Percentiles rank a stretch among this genome's conserved stretches.
phyloP scores from a whole-genome alignment of 1,140 invertebrate species.

The Acyrthosiphon pisum region DNA sequence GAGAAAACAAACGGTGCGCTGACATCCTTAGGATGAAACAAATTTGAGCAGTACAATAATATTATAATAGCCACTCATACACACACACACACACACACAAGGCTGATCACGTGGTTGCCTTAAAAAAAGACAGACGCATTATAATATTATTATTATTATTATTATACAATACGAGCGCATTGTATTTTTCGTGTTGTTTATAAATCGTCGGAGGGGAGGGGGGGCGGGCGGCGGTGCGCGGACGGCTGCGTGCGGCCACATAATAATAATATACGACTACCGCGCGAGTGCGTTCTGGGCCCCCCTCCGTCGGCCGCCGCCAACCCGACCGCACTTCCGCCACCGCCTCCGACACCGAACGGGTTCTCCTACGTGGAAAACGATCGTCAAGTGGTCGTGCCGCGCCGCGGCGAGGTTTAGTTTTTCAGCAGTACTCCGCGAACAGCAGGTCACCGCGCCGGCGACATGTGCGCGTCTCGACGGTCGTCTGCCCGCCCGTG shows the following conservation, averaged over 20 bases:
- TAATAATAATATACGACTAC: neutral
- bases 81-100: neutral
- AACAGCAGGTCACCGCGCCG: neutral
- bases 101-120: neutral
- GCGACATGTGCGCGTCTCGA: neutral
- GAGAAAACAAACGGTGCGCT: too few species aligned
- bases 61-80: neutral
- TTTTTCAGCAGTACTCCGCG: neutral
- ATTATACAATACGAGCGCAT: neutral
- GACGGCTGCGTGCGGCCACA: neutral
- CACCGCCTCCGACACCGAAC: neutral
- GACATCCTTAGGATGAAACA: neutral
- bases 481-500: neutral
- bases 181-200: neutral
- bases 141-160: neutral
- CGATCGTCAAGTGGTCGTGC: neutral
- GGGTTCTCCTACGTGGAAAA: slow-evolving; percentile 12
- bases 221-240: neutral
- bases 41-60: neutral
- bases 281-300: neutral
- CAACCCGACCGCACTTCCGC: neutral
- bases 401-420: neutral
- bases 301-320: neutral
- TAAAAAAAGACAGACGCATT: neutral
- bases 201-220: neutral